A percentile compares a stretch with the other conserved stretches of the same genome.
These are phyloP conservation scores for Pteronotus mesoamericanus DNA, from an alignment of 2,797 vertebrate genomes.

Conservation along the genomic window DNA sequence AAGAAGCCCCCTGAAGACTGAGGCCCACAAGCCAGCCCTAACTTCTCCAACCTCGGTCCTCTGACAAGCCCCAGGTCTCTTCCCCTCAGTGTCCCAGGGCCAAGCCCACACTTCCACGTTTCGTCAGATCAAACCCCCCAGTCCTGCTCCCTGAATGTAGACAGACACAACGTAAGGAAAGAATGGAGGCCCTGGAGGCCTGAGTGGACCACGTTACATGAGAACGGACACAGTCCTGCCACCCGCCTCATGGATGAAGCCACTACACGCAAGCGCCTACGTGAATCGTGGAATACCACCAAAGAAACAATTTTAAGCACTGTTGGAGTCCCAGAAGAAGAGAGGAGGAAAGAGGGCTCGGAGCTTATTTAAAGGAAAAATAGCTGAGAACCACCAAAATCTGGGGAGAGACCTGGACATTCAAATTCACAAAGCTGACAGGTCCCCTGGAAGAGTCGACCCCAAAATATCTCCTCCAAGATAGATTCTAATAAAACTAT, in stretches of 20 bases:
- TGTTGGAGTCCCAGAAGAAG: neutral
- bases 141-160: slow-evolving; percentile 1
- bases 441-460: neutral
- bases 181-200: neutral
- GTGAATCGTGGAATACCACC: neutral
- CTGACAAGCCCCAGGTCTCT: neutral
- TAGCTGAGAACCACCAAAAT: neutral
- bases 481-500: neutral
- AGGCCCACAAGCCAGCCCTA: neutral
- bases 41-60: neutral
- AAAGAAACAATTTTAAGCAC: neutral
- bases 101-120: neutral
- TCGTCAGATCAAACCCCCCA: slow-evolving; percentile 32
- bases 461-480: neutral
- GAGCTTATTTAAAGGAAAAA: neutral
- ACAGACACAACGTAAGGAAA: neutral
- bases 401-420: neutral
- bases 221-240: neutral
- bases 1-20: neutral
- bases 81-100: neutral
- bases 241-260: neutral
- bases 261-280: neutral
- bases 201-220: neutral
- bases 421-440: neutral
- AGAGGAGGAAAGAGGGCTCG: neutral